Base-by-base conservation (phyloP, 2,888 invertebrate genomes). In the Cenopis cana region DNA sequence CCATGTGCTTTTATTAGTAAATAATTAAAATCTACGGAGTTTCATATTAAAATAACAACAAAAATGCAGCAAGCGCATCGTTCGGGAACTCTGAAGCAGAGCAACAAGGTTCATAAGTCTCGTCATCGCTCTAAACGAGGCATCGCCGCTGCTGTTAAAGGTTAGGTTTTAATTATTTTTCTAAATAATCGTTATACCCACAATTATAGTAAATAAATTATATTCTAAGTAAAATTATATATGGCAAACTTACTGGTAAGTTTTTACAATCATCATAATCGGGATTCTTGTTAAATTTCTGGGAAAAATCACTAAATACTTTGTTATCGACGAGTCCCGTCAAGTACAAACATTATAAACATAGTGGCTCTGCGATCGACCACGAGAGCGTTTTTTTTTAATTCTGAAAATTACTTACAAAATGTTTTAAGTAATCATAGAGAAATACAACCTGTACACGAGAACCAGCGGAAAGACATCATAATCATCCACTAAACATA, bases 51-150 rank as follows among this genome's bases (percentile, higher is more conserved):
- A 54, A 49, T 46, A 41, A n/a, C 4, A 57, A 57, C 65, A 49
- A 89, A 85, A 84, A 93, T 93, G 93, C 91, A 92, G 80, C 93
- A 93, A 80, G 91, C 93, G 64, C 99, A 99, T 93, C 95, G 98
- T 69, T 94, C 98, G 41, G 98, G 99, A 52, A 95, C 95, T 61
- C 94, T 98, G 56, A 99, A 99, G 85, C 99, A 99, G 90, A 95
- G 96, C 74, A 99, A 99, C 85, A 99, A 99, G 89, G 81, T 94
- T 55, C 99, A 99, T 85, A 99, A 99, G 91, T 96, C 97, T 5
- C 95, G 97, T 75, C 99, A 99, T 91, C 95, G 97, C 38, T 98
- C 98, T 20, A 99, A 99, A 94, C 96, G 98, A 11, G 95, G 97
- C 24, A 94, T 98, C 74, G 95, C 96, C 67, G 95, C 94, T 73